A percentile compares a stretch with the other conserved stretches of the same genome.
These are phyloP conservation scores for Archivesica marissinica DNA, from an alignment of 1,140 invertebrate genomes.

Conservation along the genomic window DNA sequence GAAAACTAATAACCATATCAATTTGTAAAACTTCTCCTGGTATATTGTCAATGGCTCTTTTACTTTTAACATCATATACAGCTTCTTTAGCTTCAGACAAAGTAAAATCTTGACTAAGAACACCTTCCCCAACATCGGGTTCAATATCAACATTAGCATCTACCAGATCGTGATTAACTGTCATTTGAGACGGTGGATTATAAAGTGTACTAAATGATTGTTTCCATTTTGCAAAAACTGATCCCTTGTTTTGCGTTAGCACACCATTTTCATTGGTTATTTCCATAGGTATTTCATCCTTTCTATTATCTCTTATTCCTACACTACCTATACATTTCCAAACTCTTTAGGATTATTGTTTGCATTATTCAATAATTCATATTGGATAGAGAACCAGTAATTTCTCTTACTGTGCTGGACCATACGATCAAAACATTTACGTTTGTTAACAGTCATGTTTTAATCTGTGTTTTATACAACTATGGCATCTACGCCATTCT, in stretches of 20 bases:
- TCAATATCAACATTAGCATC: background rate
- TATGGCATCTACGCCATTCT: background rate
- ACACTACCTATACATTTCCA: background rate
- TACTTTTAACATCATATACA: background rate
- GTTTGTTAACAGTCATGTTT: background rate
- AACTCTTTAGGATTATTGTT: background rate
- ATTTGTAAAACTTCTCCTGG: constrained; percentile 12
- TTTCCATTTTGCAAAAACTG: background rate
- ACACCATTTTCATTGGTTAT: background rate
- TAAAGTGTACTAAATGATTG: background rate
- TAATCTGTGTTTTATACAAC: background rate
- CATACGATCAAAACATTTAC: background rate
- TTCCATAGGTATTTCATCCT: background rate
- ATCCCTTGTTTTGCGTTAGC: background rate
- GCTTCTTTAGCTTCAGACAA: background rate
- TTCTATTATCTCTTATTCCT: constrained; percentile 3
- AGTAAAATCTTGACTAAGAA: background rate
- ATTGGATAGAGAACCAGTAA: background rate
- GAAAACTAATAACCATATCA: background rate
- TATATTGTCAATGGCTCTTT: constrained; percentile 10
- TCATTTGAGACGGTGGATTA: background rate
- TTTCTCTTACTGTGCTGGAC: background rate
- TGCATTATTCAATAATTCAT: background rate
- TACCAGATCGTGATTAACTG: background rate
- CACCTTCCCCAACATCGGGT: background rate